phyloP scores from a whole-genome alignment of 2,113 vertebrate species.

The Seriola quinqueradiata region DNA sequence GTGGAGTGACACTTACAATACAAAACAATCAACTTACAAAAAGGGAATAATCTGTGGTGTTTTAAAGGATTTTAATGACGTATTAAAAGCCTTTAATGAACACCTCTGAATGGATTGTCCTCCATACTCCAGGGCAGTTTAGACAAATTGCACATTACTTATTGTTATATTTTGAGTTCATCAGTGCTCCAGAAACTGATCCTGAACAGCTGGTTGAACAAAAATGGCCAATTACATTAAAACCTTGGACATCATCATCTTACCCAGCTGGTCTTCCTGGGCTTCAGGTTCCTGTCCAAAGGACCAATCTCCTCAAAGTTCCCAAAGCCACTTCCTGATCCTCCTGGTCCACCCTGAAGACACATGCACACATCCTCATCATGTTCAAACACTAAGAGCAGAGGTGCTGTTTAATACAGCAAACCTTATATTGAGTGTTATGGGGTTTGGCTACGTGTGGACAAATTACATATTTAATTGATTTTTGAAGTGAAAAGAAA shows the following conservation, averaged over 20 bases:
- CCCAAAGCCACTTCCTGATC: constrained; percentile 94
- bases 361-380: neutral
- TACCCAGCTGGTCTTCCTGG: constrained; percentile 94
- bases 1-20: no score
- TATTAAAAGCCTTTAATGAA: no score
- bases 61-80: no score
- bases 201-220: neutral
- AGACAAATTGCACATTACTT: no score
- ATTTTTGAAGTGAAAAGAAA: no score
- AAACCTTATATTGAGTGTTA: neutral
- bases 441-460: no score
- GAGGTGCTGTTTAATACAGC: neutral
- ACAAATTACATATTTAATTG: no score
- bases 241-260: neutral
- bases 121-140: no score
- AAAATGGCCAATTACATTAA: neutral
- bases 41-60: no score
- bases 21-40: no score
- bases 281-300: constrained; percentile 84
- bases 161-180: no score
- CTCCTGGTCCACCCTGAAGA: constrained; percentile 93
- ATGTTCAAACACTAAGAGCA: neutral
- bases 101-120: no score
- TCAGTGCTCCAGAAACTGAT: neutral
- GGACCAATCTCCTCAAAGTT: constrained; percentile 98